Percentiles rank a stretch among this genome's conserved stretches.
These are phyloP conservation scores for Crocodylus rhombifer DNA, from an alignment of 2,797 vertebrate species.

Conservation along the genomic window DNA sequence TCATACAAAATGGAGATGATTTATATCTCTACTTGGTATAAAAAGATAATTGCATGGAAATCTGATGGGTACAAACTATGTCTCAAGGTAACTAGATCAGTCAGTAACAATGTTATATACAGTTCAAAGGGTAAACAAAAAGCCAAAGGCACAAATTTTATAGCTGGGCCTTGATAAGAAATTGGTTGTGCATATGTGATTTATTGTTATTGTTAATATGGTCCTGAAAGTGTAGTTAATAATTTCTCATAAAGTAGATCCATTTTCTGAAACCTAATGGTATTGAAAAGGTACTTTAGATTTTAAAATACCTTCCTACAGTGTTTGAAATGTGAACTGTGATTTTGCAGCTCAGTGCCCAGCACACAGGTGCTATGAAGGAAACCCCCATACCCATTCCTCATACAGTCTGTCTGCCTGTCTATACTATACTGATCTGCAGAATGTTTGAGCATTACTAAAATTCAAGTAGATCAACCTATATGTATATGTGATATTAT, in stretches of 20 bases:
- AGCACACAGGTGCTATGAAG: background rate
- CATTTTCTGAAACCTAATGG: background rate
- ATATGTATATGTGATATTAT: background rate
- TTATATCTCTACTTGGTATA: conserved; percentile 59
- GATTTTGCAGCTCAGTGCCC: background rate
- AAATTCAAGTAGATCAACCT: background rate
- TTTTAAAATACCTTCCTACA: background rate
- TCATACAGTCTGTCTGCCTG: background rate
- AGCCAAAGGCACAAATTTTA: background rate
- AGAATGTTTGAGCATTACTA: background rate
- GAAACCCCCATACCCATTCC: background rate
- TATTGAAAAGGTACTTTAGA: background rate
- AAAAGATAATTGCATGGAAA: conserved; percentile 68
- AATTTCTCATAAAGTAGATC: conserved; percentile 21
- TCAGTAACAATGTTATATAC: conserved; percentile 18
- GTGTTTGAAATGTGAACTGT: background rate
- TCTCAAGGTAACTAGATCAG: conserved; percentile 55
- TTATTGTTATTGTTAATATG: conserved; percentile 42
- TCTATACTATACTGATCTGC: background rate
- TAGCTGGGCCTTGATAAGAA: conserved; percentile 12
- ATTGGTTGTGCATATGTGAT: background rate
- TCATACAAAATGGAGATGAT: conserved; percentile 62
- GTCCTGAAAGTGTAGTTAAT: background rate
- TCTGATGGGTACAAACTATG: conserved; percentile 43
- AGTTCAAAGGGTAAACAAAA: conserved; percentile 41